A percentile compares a stretch with the other conserved stretches of the same genome.
Conservation (phyloP, 2,888 invertebrate genomes). For the Limenitis camilla region DNA sequence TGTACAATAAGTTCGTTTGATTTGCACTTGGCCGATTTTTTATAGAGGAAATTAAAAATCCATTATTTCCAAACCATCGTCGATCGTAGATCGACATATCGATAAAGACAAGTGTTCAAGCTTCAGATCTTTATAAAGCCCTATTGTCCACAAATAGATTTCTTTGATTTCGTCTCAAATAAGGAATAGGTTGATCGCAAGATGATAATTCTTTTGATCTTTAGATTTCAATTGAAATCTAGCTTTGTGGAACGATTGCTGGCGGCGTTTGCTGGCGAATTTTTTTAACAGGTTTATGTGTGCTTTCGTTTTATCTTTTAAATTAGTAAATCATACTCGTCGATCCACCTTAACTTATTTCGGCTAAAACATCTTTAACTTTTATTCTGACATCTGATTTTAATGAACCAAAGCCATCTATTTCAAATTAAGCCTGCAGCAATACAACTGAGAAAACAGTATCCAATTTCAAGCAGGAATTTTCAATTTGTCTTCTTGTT, state of each 20-base stretch:
- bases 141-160: conserved; percentile 20
- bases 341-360: too few species aligned
- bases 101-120: conserved; percentile 8
- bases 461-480: too few species aligned
- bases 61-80: neutral
- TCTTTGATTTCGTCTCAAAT: conserved; percentile 20
- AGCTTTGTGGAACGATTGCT: conserved; percentile 17
- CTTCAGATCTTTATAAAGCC: conserved; percentile 7
- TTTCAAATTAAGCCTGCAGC: too few species aligned
- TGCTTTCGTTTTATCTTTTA: neutral
- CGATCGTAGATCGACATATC: conserved; percentile 6
- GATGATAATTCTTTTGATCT: conserved; percentile 27
- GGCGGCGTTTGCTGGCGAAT: conserved; percentile 8
- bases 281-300: neutral
- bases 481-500: too few species aligned
- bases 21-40: neutral
- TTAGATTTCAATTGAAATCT: conserved; percentile 25
- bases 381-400: too few species aligned
- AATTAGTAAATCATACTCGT: too few species aligned
- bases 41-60: neutral
- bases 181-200: conserved; percentile 23
- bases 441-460: too few species aligned
- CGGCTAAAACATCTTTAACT: too few species aligned
- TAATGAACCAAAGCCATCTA: too few species aligned
- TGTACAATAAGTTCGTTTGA: too few species aligned